phyloP scores from a whole-genome alignment of 1,140 invertebrate genomes.

The Scaptomyza montana region DNA sequence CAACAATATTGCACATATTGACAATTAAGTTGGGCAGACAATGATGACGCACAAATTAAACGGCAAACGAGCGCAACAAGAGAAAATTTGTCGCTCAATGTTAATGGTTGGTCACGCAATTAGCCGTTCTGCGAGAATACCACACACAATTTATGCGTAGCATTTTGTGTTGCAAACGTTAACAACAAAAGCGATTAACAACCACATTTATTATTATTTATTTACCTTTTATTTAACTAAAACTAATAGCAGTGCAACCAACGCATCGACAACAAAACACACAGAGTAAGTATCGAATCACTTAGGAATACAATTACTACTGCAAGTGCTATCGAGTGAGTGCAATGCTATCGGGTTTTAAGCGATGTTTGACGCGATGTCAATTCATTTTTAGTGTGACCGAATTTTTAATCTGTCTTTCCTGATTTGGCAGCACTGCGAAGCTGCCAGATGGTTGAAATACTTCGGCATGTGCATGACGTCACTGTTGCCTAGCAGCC shows the following conservation, averaged over 20 bases:
- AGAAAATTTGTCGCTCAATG: slow-evolving; percentile 20
- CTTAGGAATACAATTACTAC: slow-evolving; percentile 7
- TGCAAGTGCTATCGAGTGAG: not conserved
- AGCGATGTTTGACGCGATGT: not conserved
- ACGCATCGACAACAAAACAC: slow-evolving; percentile 17
- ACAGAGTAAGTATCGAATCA: slow-evolving; percentile 7
- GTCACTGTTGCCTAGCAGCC: not conserved
- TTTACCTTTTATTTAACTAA: slow-evolving; percentile 47
- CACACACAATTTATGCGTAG: not conserved
- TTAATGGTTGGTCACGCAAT: slow-evolving; percentile 2
- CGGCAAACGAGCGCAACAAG: slow-evolving; percentile 36
- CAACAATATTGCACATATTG: slow-evolving; percentile 55
- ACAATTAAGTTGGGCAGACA: slow-evolving; percentile 29
- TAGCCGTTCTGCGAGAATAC: not conserved
- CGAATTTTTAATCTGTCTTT: not conserved
- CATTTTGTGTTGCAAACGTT: not conserved
- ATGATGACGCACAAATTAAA: slow-evolving; percentile 76
- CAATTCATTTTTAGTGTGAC: not conserved
- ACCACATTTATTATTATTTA: slow-evolving; percentile 19
- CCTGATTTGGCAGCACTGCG: slow-evolving; percentile 1
- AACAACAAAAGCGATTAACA: not conserved
- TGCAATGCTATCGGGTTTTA: not conserved
- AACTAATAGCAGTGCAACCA: slow-evolving; percentile 16
- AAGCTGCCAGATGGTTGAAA: not conserved
- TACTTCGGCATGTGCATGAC: not conserved